Base-by-base conservation (phyloP, 2,797 vertebrate species). In the Miopithecus talapoin region DNA sequence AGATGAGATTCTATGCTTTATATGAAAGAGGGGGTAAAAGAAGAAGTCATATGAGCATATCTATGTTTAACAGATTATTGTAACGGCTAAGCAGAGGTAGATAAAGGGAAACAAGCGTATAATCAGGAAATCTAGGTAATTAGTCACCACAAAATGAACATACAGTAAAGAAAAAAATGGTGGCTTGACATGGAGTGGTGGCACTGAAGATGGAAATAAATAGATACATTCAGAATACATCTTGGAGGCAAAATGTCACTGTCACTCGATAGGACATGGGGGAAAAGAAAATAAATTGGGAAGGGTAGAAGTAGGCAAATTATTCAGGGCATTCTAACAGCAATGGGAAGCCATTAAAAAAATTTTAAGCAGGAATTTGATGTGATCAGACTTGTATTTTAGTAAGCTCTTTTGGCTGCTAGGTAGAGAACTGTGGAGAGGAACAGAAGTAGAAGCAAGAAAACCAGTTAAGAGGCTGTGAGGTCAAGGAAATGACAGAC, bases 361-460 rank as follows among this genome's bases (percentile, higher is more conserved):
- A 53, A 93, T 86, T 80, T 68, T 95, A 90, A 91, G 64, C 24
- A 95, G 10, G 70, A 85, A 93, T 83, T 79, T 75, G 8, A 83
- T 93, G 33, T 55, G 68, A 55, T 96, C 46, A 76, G 53, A 89
- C 76, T 72, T 93, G 22, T 72, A 85, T 55, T 87, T 97, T 97
- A 64, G 28, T 75, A 87, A 70, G 11, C 22, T 93, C 10, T 68
- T 81, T 93, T 76, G 53, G 57, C 19, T 79, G 30, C 33, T 93
- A 39, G n/a, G 30, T 86, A 94, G 22, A 94, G 33, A 87, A 96
- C 8, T 75, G 90, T 90, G 30, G 14, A 94, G 9, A 90, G 24
- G 59, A 85, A 57, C 2, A n/a, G n/a, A 78, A 95, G 30, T 36
- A 14, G 48, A 88, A 94, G 28, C 21, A 90, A 95, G 21, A 85